phyloP scores from a whole-genome alignment of 2,113 vertebrate genomes.

The Dicaeum eximium region DNA sequence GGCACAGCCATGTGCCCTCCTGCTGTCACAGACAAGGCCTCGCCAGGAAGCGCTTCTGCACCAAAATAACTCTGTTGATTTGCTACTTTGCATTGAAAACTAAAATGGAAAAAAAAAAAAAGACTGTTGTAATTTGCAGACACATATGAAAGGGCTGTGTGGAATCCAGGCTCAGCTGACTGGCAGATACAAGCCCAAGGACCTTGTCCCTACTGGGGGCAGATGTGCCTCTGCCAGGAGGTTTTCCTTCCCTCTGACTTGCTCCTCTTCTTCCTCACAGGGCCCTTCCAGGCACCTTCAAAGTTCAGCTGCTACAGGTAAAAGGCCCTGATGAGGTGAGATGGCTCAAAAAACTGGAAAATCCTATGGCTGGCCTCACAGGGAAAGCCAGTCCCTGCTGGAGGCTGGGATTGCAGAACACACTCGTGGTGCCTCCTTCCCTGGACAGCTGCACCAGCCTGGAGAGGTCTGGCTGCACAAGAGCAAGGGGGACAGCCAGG shows the following conservation, averaged over 20 bases:
- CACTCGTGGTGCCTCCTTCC: rapidly evolving
- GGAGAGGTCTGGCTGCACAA: neutral
- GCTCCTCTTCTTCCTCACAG: neutral
- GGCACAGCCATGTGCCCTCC: neutral
- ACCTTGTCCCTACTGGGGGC: neutral
- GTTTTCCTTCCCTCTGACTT: neutral
- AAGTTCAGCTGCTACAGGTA: neutral
- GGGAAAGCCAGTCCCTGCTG: neutral
- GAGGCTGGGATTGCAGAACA: neutral
- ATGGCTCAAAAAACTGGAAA: neutral
- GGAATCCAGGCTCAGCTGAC: neutral
- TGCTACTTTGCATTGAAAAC: neutral
- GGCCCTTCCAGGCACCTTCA: neutral
- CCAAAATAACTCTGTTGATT: neutral
- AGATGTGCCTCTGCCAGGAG: neutral
- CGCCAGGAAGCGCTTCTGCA: neutral
- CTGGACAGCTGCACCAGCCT: neutral
- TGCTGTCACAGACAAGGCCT: neutral
- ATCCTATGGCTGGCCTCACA: rapidly evolving
- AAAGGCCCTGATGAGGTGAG: neutral
- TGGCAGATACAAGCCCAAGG: neutral
- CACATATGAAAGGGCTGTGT: neutral
- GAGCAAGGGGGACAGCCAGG: neutral
- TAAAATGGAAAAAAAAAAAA: neutral
- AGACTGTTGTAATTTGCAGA: neutral